Conservation (phyloP, 2,113 vertebrate genomes). For the Parotia lawesii region DNA sequence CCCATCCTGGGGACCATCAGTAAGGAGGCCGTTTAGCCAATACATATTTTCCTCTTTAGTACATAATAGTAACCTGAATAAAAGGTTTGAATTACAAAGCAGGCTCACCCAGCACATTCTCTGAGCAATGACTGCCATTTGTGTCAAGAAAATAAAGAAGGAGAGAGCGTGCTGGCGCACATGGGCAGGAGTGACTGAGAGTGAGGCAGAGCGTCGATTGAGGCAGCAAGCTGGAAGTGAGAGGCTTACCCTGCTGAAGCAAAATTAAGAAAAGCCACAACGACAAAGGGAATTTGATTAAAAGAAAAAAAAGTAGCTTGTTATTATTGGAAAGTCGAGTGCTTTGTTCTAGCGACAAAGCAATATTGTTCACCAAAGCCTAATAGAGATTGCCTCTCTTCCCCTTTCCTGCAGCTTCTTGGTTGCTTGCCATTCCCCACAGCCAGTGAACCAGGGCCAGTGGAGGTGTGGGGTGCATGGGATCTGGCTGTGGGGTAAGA, state of each 20-base stretch:
- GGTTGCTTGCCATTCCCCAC: neutral
- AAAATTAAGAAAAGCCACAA: constrained; percentile 43
- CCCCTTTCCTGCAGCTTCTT: fast-evolving
- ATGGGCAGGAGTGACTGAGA: constrained; percentile 29
- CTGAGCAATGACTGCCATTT: constrained; percentile 77
- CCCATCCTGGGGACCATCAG: constrained; percentile 18
- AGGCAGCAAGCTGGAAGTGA: neutral
- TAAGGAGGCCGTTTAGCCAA: constrained; percentile 65
- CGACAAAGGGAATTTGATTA: constrained; percentile 51
- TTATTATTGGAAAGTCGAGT: constrained; percentile 48
- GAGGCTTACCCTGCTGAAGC: constrained; percentile 3
- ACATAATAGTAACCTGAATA: constrained; percentile 73
- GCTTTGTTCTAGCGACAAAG: constrained; percentile 51
- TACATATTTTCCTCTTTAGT: constrained; percentile 74
- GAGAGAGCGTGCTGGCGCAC: constrained; percentile 1
- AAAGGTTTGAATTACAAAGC: constrained; percentile 80
- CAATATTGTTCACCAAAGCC: constrained; percentile 16
- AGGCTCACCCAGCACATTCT: constrained; percentile 67
- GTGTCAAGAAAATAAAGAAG: constrained; percentile 78
- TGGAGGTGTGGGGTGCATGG: fast-evolving
- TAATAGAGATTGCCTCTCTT: neutral
- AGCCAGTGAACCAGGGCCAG: neutral
- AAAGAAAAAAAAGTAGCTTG: neutral
- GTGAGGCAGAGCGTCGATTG: neutral
- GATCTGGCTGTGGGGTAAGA: neutral